Base-by-base conservation (phyloP, 1,140 invertebrate genomes). In the Achatina immaculata region DNA sequence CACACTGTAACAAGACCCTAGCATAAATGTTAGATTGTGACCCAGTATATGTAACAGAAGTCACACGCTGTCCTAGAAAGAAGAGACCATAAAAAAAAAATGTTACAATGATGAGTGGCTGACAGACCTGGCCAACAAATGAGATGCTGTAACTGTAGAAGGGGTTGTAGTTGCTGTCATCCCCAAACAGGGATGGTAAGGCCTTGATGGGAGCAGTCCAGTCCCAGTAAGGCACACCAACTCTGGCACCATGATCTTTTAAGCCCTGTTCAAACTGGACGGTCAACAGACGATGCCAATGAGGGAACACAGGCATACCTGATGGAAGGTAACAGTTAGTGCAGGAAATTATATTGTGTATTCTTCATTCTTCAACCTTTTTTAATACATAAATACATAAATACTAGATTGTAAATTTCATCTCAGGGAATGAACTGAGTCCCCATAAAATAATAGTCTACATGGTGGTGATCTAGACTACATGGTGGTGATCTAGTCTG, bases 241-340 rank as follows among this genome's bases (percentile, higher is more conserved):
- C 40, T 31, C 19, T 72, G 45, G 74, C 74, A 28, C 81, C 81
- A 2, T 82, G 45, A 21, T 36, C n/a, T 66, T 36, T 66, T 7
- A 83, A 65, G 21, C 78, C 72, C 62, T 68, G 62, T 65, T 83
- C 82, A 19, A 81, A 51, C 42, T 83, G 82, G 21, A 83, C 74
- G 2, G 73, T 73, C 36, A 69, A 73, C 42, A 83, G 78, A 21
- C 82, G 62, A 58, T 83, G 78, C 73, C 78, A 83, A 34, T 83
- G 83, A 19, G 83, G 81, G 68, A 84, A 84, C 28, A 75, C 82
- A 36, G 83, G 76, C 83, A 84, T 84, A 38, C 62, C 62, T 66
- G 51, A n/a, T 16, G 51, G n/a, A 55, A 55, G n/a, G 14, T 16
- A n/a, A n/a, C 14, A 55, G n/a, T 55, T 55, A 16, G 14, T 55